These are phyloP conservation scores for Columba janthina DNA, from an alignment of 2,113 vertebrate species.

Conservation along the genomic window DNA sequence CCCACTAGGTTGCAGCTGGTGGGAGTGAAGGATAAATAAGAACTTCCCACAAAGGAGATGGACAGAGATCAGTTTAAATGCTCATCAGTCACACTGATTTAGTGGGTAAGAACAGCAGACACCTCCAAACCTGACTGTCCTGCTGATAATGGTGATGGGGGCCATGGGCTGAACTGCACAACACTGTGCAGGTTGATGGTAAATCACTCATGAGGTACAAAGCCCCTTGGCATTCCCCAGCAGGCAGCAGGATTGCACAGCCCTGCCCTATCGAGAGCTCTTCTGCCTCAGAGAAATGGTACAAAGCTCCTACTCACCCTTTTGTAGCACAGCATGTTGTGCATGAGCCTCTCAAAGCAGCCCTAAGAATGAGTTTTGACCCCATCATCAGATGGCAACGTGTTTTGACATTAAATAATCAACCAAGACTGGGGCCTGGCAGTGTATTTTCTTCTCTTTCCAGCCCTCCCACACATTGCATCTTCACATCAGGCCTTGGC, in stretches of 20 bases:
- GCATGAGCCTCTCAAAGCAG: background rate
- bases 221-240: background rate
- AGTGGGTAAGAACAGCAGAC: background rate
- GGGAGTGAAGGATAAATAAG: background rate
- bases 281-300: background rate
- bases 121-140: background rate
- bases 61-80: background rate
- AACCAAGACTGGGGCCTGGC: background rate
- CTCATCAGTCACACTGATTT: background rate
- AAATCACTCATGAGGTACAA: background rate
- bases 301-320: background rate
- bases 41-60: background rate
- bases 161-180: background rate
- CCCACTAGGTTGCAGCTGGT: background rate
- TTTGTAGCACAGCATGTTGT: accelerated
- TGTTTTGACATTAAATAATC: background rate
- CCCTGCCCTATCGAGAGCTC: background rate
- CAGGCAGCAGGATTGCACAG: background rate
- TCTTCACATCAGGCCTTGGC: background rate
- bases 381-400: background rate
- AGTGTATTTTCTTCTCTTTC: background rate
- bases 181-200: accelerated
- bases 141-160: background rate
- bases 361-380: background rate
- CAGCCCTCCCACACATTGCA: background rate